These are phyloP conservation scores for Girardinichthys multiradiatus DNA, from an alignment of 2,113 vertebrate species.

Conservation along the genomic window DNA sequence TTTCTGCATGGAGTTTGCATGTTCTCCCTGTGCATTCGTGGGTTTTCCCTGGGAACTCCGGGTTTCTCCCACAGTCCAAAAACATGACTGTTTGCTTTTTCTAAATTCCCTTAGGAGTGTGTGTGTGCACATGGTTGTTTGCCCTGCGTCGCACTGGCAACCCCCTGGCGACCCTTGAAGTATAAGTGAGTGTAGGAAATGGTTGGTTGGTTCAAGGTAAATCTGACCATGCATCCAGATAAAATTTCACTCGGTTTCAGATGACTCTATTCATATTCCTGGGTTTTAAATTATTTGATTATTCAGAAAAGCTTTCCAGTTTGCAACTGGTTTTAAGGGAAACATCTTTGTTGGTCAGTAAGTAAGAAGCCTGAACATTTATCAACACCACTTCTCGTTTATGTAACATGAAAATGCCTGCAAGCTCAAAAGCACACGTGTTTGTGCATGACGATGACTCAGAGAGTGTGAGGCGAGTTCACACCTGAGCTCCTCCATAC, in stretches of 20 bases:
- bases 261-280: neutral
- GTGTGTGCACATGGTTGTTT: no score
- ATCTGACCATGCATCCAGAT: no score
- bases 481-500: slow-evolving; percentile 29
- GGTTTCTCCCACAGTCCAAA: no score
- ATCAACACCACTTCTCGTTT: neutral
- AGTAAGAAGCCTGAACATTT: neutral
- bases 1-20: no score
- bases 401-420: slow-evolving; percentile 12
- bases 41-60: no score
- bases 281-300: neutral
- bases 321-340: neutral
- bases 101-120: no score
- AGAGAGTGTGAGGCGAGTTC: slow-evolving; percentile 19
- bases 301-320: neutral
- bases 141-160: no score
- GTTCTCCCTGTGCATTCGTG: no score
- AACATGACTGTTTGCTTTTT: no score
- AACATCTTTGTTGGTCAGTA: neutral
- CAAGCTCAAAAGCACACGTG: neutral
- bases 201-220: no score
- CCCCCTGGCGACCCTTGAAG: no score
- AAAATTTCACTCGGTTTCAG: neutral
- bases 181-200: no score
- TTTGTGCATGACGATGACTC: slow-evolving; percentile 5